Base-by-base conservation (phyloP, 2,113 vertebrate genomes). In the Dolichallabes microphthalmus region DNA sequence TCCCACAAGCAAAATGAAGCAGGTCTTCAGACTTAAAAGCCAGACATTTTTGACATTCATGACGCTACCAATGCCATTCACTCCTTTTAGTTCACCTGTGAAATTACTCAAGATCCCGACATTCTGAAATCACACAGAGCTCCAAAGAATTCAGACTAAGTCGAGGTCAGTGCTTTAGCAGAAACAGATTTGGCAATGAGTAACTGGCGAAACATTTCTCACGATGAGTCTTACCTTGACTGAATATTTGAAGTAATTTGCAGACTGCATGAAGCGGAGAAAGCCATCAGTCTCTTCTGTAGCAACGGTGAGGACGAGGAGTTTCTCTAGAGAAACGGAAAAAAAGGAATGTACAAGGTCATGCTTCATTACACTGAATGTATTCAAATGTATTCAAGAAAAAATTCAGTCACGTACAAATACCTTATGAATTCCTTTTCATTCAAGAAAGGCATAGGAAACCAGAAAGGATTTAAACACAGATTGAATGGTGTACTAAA, bases 241-340 rank as follows among this genome's bases (percentile, higher is more conserved):
- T 92, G 95, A 97, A 91, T 98, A 99, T 92, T 98, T 98, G 93
- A 98, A 98, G 87, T 96, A 95, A 76, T 94, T 94, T 89, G 97
- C 96, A 83, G 98, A 96, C 90, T 93, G 94, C 95, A 98, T 96
- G 90, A 99, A 99, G 87, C 98, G 96, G 68, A 90, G 95, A 90
- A 96, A 99, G 89, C 98, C 98, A 88, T 99, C 98, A 0, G 94
- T 97, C 93, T 97, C 96, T 90, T 95, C 94, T 12, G 98, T 99
- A 84, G 97, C 97, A 80, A 99, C 96, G 64, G 97, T 99, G 74
- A 99, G 91, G 84, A 99, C 93, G n/a, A 99, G 94, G 80, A 99
- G 92, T 84, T 98, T 98, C 85, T 96, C 98, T 99, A 91, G 32
- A 13, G 82, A 45, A 86, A 94, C 45, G 57, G 17, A 88, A 9